These are phyloP conservation scores for Setophaga coronata DNA, from an alignment of 2,113 vertebrate species.

Conservation along the genomic window DNA sequence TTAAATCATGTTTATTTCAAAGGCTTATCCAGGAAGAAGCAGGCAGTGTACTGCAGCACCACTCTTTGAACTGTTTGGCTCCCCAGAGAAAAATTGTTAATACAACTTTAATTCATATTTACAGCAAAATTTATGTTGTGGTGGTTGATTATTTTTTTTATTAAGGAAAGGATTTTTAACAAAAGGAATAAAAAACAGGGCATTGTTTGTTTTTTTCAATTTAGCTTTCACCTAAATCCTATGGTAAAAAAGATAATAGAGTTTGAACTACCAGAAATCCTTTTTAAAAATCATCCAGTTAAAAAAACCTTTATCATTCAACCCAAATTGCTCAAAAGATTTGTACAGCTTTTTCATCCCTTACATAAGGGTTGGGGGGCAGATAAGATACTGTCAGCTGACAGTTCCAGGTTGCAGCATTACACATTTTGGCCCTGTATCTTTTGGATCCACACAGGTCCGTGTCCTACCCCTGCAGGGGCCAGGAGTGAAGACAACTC, in stretches of 20 bases:
- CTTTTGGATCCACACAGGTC: background rate
- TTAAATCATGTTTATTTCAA: slow-evolving; percentile 58
- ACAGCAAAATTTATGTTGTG: slow-evolving; percentile 34
- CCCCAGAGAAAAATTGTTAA: slow-evolving; percentile 69
- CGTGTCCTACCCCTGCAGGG: background rate
- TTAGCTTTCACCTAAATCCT: slow-evolving; percentile 48
- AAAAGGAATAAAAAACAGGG: slow-evolving; percentile 1
- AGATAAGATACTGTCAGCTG: background rate
- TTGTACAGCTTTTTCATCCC: background rate
- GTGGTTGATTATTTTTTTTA: background rate
- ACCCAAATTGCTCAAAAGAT: background rate
- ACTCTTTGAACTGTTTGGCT: slow-evolving; percentile 40
- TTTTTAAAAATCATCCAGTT: background rate
- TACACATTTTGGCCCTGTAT: background rate
- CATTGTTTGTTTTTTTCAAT: background rate
- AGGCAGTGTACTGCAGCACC: background rate
- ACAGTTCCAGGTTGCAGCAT: background rate
- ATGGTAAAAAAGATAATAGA: background rate
- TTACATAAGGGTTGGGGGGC: background rate
- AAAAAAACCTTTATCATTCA: slow-evolving; percentile 37
- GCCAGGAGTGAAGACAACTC: background rate
- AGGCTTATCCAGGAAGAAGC: slow-evolving; percentile 51
- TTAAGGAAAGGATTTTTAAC: slow-evolving; percentile 36
- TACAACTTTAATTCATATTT: slow-evolving; percentile 68
- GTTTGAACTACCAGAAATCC: background rate